Percentiles rank a stretch among this genome's conserved stretches.
Conservation (phyloP, 2,888 invertebrate genomes). For the Apomyelois bistriatella region DNA sequence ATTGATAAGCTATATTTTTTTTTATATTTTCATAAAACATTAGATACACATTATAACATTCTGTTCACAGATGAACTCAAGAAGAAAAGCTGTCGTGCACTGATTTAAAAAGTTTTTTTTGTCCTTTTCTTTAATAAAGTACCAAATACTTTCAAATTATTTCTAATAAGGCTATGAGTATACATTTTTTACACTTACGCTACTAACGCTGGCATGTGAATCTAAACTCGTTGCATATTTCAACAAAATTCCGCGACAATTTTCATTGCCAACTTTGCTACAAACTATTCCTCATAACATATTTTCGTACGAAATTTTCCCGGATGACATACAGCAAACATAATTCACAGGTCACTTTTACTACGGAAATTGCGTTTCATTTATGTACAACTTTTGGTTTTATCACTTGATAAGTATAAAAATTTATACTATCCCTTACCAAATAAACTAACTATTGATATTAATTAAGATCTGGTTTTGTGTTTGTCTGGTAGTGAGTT, state of each 20-base stretch:
- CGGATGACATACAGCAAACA: slow-evolving; percentile 6
- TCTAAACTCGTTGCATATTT: slow-evolving; percentile 11
- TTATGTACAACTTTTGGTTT: not conserved
- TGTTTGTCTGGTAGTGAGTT: no score
- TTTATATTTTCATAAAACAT: no score
- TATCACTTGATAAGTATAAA: not conserved
- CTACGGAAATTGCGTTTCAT: slow-evolving; percentile 2
- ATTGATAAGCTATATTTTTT: no score
- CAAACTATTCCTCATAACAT: slow-evolving; percentile 7
- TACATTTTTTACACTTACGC: not conserved
- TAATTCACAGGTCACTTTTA: not conserved
- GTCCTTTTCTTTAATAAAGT: no score
- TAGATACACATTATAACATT: no score
- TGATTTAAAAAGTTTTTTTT: no score
- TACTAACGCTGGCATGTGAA: not conserved
- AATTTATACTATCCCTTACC: not conserved
- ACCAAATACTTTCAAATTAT: no score
- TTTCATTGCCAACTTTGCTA: slow-evolving; percentile 9
- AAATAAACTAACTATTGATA: not conserved
- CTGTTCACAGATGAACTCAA: no score
- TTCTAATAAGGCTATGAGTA: not conserved
- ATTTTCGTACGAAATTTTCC: slow-evolving; percentile 5
- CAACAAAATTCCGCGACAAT: slow-evolving; percentile 7
- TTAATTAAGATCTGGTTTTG: no score
- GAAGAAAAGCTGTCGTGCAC: no score